Base-by-base conservation (phyloP, 2,888 invertebrate genomes). In the Acronicta psi region DNA sequence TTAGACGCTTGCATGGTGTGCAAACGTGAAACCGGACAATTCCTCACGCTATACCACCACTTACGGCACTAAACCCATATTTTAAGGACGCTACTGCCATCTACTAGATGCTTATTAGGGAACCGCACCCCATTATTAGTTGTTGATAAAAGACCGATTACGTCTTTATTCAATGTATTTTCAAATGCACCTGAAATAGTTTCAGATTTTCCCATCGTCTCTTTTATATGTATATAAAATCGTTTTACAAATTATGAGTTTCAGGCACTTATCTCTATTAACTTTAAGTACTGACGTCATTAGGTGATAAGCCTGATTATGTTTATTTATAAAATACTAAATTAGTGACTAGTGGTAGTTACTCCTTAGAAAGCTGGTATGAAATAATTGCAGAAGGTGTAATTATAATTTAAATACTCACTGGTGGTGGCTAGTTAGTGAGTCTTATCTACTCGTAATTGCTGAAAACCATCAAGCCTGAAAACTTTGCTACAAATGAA, bases 61-160 rank as follows among this genome's bases (percentile, higher is more conserved):
- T 84, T 84, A 86, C 68, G 77, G 73, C 55, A 81, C 80, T 82
- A 83, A 71, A 71, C 74, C 80, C 73, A 77, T 83, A 82, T 81
- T 81, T 73, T 67, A 70, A 76, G 59, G 73, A 75, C 55, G 62
- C 44, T 36, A 37, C 37, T 14, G 59, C 66, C 57, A 49, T 67
- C 56, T 75, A 62, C 55, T 70, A 62, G 55, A 67, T 62, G 65
- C 25, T 71, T 70, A 77, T 71, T 60, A 75, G 53, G 61, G 57
- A 37, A 53, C 60, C 63, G 60, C 65, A 79, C 79, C 80, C 82
- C 72, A 64, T 69, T 76, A 79, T 87, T 82, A 85, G 56, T 69
- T 66, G 71, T 73, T 78, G 73, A 77, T 79, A 73, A 78, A 66
- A 53, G 58, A 69, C 61, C 63, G 59, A 57, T 72, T 69, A 68